phyloP scores from a whole-genome alignment of 1,140 invertebrate genomes.

The Euura saliciscinereae region DNA sequence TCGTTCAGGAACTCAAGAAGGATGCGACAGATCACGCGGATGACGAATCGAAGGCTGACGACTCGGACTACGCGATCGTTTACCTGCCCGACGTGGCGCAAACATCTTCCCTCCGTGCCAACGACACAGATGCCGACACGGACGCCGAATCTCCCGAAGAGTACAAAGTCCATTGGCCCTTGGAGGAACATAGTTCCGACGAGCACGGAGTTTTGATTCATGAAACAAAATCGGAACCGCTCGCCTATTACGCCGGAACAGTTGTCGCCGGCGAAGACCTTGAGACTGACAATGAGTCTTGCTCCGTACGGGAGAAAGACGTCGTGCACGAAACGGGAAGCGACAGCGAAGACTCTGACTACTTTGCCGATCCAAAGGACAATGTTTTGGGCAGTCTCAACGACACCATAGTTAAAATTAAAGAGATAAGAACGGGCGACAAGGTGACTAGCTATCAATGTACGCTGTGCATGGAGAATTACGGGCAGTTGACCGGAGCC shows the following conservation, averaged over 20 bases:
- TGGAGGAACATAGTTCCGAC: not conserved
- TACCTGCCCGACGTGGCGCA: not conserved
- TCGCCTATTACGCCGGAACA: not conserved
- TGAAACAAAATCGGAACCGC: not conserved
- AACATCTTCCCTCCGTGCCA: not conserved
- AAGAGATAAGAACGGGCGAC: conserved; percentile 45
- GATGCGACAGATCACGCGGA: too few species aligned
- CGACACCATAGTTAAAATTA: conserved; percentile 52
- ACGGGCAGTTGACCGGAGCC: conserved; percentile 38
- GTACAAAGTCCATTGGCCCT: not conserved
- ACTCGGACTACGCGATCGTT: not conserved
- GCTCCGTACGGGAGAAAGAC: conserved; percentile 26
- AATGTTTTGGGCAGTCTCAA: conserved; percentile 50
- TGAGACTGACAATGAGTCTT: conserved; percentile 25
- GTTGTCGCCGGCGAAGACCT: conserved; percentile 14
- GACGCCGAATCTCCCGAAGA: not conserved
- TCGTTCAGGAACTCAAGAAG: too few species aligned
- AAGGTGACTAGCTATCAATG: conserved; percentile 50
- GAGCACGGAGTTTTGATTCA: not conserved
- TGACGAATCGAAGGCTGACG: too few species aligned
- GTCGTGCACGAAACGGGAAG: conserved; percentile 16
- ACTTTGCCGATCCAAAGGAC: conserved; percentile 31
- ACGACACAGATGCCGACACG: not conserved
- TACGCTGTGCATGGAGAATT: conserved; percentile 50
- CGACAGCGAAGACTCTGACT: conserved; percentile 29